Evolutionary conservation across 2,797 vertebrate species (phyloP).

Genomic region (Denticeps clupeoides): DNA sequence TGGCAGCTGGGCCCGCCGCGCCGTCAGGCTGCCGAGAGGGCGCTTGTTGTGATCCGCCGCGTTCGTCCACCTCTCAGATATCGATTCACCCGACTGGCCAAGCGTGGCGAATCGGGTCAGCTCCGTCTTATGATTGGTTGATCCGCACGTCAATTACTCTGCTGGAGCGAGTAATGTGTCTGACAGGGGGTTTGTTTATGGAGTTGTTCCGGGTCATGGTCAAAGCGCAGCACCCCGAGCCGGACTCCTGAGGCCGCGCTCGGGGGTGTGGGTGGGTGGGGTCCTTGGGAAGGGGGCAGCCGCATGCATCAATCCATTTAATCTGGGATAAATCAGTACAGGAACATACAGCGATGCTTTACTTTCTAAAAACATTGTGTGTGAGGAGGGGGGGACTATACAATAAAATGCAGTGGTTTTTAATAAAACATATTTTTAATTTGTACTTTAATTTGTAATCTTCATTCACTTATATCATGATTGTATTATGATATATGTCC

Average conservation of each 20-base stretch:
- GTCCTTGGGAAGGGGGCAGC: too few relatives aligned
- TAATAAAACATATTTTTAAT: too few relatives aligned
- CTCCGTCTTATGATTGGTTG: slow-evolving; percentile 23
- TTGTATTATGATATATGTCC: too few relatives aligned
- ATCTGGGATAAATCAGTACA: too few relatives aligned
- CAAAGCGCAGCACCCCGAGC: slow-evolving; percentile 28
- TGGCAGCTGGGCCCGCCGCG: too few relatives aligned
- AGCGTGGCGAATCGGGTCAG: slow-evolving; percentile 26
- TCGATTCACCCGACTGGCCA: slow-evolving; percentile 24
- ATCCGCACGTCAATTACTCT: slow-evolving; percentile 29
- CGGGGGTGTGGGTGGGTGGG: neutral
- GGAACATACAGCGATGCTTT: too few relatives aligned
- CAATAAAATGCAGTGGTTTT: too few relatives aligned
- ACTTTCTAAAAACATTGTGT: too few relatives aligned
- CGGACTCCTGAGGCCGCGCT: neutral
- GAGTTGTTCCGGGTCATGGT: slow-evolving; percentile 36
- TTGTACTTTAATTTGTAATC: too few relatives aligned
- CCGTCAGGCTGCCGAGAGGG: neutral
- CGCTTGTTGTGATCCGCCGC: neutral
- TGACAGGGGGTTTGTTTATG: slow-evolving; percentile 37
- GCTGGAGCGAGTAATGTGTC: slow-evolving; percentile 33
- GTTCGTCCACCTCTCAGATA: slow-evolving; percentile 6
- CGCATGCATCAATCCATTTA: too few relatives aligned
- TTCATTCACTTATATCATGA: too few relatives aligned
- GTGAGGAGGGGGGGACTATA: too few relatives aligned